phyloP scores from a whole-genome alignment of 2,113 vertebrate genomes.

The Pholis gunnellus region DNA sequence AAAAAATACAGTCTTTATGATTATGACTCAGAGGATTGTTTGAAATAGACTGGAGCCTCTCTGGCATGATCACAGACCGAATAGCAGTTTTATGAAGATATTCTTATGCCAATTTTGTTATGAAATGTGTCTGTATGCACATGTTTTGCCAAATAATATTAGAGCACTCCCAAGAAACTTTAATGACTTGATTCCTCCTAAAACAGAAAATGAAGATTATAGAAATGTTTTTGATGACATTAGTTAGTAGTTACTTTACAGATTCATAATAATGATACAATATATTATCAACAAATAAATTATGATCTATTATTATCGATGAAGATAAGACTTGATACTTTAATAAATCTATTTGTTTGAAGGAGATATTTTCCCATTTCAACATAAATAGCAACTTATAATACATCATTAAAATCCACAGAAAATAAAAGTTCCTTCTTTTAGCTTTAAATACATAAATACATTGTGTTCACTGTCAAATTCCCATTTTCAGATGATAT shows the following conservation, averaged over 20 bases:
- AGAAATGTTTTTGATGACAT: not conserved
- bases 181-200: too few relatives aligned
- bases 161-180: not conserved
- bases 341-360: too few relatives aligned
- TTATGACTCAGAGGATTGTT: not conserved
- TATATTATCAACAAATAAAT: not conserved
- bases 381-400: too few relatives aligned
- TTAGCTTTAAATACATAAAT: too few relatives aligned
- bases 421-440: too few relatives aligned
- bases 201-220: too few relatives aligned
- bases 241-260: not conserved
- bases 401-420: too few relatives aligned
- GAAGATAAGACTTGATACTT: not conserved
- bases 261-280: not conserved
- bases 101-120: not conserved
- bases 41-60: not conserved
- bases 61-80: not conserved
- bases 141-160: not conserved
- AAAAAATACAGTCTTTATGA: not conserved
- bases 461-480: too few relatives aligned
- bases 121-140: not conserved
- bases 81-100: not conserved
- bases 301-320: not conserved
- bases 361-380: too few relatives aligned
- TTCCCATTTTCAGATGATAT: too few relatives aligned